Conservation (phyloP, 2,888 invertebrate species). For the Itoplectis maculator region DNA sequence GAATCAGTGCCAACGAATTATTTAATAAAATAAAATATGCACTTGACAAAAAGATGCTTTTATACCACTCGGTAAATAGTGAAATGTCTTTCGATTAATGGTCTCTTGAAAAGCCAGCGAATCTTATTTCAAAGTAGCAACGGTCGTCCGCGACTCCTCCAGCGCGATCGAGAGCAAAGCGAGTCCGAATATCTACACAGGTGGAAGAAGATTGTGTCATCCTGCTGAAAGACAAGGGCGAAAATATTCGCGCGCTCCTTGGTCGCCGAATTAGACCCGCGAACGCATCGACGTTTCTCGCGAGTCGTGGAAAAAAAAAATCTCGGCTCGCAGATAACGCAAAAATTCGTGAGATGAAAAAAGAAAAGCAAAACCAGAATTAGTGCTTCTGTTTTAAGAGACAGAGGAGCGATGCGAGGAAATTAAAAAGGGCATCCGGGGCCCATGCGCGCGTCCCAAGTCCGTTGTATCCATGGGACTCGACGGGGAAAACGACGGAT, state of each 20-base stretch:
- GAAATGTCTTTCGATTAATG: not conserved
- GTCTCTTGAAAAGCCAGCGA: not conserved
- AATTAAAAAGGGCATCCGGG: not conserved
- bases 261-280: not conserved
- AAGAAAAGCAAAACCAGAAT: no score
- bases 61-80: not conserved
- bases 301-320: constrained; percentile 4
- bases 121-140: not conserved
- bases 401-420: not conserved
- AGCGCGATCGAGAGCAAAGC: not conserved
- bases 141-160: not conserved
- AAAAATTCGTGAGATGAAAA: no score
- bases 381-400: not conserved
- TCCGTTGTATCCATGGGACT: not conserved
- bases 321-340: not conserved
- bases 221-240: not conserved
- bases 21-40: no score
- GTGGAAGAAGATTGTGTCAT: constrained; percentile 38
- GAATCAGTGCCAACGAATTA: no score
- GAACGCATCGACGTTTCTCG: not conserved
- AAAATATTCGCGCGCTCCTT: constrained; percentile 2
- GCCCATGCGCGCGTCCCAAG: not conserved
- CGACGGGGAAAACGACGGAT: constrained; percentile 9
- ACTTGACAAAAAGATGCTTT: not conserved
- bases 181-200: not conserved